Conservation (phyloP, 2,888 invertebrate species). For the Drosophila ochracea region DNA sequence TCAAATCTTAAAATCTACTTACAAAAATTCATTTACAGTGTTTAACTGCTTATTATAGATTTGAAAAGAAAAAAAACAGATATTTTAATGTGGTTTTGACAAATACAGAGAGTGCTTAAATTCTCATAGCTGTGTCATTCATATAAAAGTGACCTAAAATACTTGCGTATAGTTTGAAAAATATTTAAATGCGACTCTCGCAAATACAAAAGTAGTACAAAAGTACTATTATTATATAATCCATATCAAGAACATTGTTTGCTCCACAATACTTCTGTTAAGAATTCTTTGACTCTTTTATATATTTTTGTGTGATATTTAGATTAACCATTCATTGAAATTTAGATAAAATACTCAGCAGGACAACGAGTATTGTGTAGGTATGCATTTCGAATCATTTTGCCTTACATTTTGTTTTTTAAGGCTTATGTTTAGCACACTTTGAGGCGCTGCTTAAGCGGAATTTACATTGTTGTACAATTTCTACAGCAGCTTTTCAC, state of each 20-base stretch:
- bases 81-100: background rate
- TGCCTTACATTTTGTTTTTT: slow-evolving; percentile 10
- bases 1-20: background rate
- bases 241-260: background rate
- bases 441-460: slow-evolving; percentile 35
- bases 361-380: background rate
- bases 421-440: slow-evolving; percentile 19
- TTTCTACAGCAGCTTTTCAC: slow-evolving; percentile 17
- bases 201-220: background rate
- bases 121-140: background rate
- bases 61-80: background rate
- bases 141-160: background rate
- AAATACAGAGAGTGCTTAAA: background rate
- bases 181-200: background rate
- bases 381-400: background rate
- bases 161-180: background rate
- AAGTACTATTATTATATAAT: background rate
- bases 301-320: background rate
- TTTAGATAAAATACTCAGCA: no score
- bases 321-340: background rate
- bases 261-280: background rate
- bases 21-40: background rate
- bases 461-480: slow-evolving; percentile 31
- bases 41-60: no score
- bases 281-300: background rate